Evolutionary conservation across 1,140 invertebrate species (phyloP).

Genomic region (Copidosoma floridanum): DNA sequence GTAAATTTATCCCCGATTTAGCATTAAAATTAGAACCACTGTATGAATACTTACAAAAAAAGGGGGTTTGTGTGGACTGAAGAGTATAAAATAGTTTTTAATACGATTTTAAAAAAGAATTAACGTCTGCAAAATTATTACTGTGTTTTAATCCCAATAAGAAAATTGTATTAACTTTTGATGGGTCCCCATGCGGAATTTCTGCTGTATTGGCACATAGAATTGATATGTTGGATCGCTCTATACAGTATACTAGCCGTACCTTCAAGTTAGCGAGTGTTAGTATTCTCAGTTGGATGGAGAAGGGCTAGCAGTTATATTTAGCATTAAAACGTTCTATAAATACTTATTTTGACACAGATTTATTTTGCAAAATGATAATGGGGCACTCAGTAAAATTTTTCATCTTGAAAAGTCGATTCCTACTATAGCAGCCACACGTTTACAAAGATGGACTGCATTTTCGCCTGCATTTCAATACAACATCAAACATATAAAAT

Average conservation of each 20-base stretch:
- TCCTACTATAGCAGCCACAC: neutral
- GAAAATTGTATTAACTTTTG: no score
- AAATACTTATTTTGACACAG: neutral
- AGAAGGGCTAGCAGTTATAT: slow-evolving; percentile 4
- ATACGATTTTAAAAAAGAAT: no score
- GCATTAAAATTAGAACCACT: no score
- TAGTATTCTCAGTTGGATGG: slow-evolving; percentile 2
- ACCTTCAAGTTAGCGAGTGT: neutral
- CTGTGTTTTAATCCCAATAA: no score
- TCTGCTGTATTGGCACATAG: slow-evolving; percentile 18
- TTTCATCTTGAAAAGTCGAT: neutral
- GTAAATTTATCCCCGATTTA: no score
- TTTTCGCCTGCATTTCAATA: neutral
- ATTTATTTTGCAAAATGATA: slow-evolving; percentile 6
- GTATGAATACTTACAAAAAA: no score
- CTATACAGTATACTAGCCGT: neutral
- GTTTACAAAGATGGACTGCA: neutral
- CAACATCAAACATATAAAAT: no score
- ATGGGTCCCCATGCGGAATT: no score
- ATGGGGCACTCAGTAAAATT: neutral
- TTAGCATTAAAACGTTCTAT: neutral
- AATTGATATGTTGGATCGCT: neutral
- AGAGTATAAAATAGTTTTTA: no score
- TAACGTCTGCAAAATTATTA: no score
- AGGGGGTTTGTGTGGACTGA: no score